Conservation (phyloP, 2,797 vertebrate species). For the Notoglanidium macrostoma region DNA sequence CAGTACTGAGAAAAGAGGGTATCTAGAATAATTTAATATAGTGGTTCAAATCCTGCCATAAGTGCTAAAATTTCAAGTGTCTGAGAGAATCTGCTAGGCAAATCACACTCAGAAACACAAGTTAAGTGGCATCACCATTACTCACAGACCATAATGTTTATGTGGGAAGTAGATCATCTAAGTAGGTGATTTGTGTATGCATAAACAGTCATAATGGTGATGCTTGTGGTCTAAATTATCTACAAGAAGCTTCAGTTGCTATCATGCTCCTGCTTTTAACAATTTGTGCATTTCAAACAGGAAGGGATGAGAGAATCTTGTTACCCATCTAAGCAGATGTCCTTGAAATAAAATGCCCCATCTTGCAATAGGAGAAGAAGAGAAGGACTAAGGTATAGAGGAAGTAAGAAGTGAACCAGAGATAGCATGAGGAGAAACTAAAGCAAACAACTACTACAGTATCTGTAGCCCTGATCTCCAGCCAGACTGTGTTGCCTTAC, state of each 20-base stretch:
- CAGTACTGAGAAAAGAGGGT: background rate
- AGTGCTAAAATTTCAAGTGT: background rate
- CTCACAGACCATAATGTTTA: background rate
- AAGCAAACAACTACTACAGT: background rate
- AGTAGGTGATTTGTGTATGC: background rate
- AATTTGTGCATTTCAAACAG: conserved; percentile 31
- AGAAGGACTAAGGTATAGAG: background rate
- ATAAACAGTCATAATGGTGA: background rate
- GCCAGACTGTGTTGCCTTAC: background rate
- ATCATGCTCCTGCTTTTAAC: conserved; percentile 10
- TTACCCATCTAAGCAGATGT: conserved; percentile 4
- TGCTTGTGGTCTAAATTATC: conserved; percentile 3
- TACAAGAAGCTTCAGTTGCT: background rate
- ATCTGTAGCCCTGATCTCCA: conserved; percentile 1
- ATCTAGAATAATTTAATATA: background rate
- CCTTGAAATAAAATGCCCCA: conserved; percentile 15
- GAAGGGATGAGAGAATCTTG: background rate
- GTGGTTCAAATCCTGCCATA: background rate
- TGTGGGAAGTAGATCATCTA: background rate
- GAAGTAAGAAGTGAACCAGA: background rate
- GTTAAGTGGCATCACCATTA: background rate
- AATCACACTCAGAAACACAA: background rate
- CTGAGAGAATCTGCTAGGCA: background rate
- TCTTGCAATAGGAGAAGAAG: conserved; percentile 22
- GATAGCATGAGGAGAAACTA: conserved; percentile 1